Conservation (phyloP, 53 echinoderm and acorn worm genomes). For the Holothuria scabra region DNA sequence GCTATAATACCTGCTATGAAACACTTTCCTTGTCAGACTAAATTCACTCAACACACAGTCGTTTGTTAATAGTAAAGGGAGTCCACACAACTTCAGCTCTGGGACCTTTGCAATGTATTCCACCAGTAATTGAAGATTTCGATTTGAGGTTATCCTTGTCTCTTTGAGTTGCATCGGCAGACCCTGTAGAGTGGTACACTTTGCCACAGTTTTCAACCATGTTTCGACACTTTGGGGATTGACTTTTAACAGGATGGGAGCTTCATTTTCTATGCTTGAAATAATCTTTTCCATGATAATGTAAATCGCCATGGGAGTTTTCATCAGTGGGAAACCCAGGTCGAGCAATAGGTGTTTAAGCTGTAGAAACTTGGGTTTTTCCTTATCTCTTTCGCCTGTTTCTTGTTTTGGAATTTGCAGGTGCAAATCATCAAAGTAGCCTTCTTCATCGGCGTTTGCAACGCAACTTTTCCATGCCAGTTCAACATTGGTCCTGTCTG, state of each 20-base stretch:
- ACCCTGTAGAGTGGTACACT: not conserved
- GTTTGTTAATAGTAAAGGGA: slow-evolving; percentile 11
- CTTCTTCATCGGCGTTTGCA: not conserved
- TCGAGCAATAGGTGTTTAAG: slow-evolving; percentile 10
- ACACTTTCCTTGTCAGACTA: not conserved
- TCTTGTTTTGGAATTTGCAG: not conserved
- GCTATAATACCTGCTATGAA: slow-evolving; percentile 8
- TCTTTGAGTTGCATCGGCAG: not conserved
- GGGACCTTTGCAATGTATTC: not conserved
- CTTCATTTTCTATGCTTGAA: not conserved
- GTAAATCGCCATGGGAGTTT: slow-evolving; percentile 5
- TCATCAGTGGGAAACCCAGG: slow-evolving; percentile 14
- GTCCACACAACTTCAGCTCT: not conserved
- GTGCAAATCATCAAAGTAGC: slow-evolving; percentile 17
- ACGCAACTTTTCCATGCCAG: slow-evolving; percentile 26
- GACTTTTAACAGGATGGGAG: not conserved
- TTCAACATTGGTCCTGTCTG: not conserved
- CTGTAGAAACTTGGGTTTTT: not conserved
- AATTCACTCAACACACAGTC: slow-evolving; percentile 1
- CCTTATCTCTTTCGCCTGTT: not conserved
- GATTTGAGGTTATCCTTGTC: not conserved
- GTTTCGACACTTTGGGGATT: not conserved
- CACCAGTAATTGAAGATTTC: not conserved
- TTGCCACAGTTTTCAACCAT: not conserved
- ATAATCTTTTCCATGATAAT: not conserved